These are phyloP conservation scores for Osmoderma eremita DNA, from an alignment of 2,888 invertebrate genomes.

Conservation along the genomic window DNA sequence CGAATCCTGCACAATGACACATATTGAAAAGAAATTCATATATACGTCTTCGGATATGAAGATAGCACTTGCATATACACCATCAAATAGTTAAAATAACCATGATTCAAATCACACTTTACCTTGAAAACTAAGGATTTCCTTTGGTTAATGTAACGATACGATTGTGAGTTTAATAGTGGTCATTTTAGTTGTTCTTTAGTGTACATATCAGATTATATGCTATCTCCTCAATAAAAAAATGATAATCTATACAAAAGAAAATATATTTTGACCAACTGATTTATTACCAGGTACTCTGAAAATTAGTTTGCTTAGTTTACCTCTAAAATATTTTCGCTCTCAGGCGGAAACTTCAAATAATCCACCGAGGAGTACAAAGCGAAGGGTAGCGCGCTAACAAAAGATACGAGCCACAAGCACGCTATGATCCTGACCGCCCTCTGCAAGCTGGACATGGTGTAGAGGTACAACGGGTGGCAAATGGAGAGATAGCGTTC, in stretches of 20 bases:
- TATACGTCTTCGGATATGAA: background rate
- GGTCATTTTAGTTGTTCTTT: background rate
- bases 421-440: constrained; percentile 81
- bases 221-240: background rate
- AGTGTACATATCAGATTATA: background rate
- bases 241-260: too few species aligned
- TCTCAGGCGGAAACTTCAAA: constrained; percentile 77
- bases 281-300: too few species aligned
- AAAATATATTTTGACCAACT: too few species aligned
- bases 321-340: constrained; percentile 49
- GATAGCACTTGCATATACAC: too few species aligned
- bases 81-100: background rate
- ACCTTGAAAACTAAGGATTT: too few species aligned
- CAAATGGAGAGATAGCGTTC: constrained; percentile 93
- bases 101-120: background rate
- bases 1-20: constrained; percentile 68
- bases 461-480: constrained; percentile 84
- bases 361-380: constrained; percentile 79
- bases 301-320: too few species aligned
- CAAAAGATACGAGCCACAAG: constrained; percentile 80
- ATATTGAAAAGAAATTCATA: too few species aligned
- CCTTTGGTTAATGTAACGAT: too few species aligned
- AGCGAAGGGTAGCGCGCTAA: constrained; percentile 82
- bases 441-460: constrained; percentile 84
- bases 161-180: too few species aligned